Percentiles rank a stretch among this genome's conserved stretches.
Conservation (phyloP, 2,113 vertebrate species). For the Semicossyphus pulcher region DNA sequence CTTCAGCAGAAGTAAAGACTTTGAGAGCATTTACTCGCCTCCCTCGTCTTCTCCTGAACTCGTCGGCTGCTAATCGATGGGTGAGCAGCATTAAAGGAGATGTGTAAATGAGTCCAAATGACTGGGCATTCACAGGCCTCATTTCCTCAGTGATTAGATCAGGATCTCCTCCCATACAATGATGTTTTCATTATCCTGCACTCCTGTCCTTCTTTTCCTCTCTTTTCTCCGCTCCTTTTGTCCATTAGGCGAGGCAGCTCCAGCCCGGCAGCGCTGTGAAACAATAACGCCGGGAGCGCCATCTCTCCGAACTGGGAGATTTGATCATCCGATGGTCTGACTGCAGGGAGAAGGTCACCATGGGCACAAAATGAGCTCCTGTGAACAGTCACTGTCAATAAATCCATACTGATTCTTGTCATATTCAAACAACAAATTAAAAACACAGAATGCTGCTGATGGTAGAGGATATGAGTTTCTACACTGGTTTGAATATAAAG, state of each 20-base stretch:
- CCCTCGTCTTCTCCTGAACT: conserved; percentile 10
- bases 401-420: not conserved
- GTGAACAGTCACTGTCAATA: not conserved
- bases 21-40: conserved; percentile 12
- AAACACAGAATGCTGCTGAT: not conserved
- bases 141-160: conserved; percentile 80
- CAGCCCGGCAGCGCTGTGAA: not conserved
- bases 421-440: not conserved
- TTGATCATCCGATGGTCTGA: conserved; percentile 30
- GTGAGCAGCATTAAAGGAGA: conserved; percentile 56
- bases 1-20: conserved; percentile 23
- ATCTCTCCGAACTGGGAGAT: conserved; percentile 14
- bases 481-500: not conserved
- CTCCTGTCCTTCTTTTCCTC: conserved; percentile 48
- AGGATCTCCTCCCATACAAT: conserved; percentile 74
- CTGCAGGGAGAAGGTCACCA: conserved; percentile 22
- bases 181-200: conserved; percentile 75
- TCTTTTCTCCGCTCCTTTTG: conserved; percentile 34
- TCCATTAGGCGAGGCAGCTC: conserved; percentile 29
- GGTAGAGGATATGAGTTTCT: not conserved
- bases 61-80: conserved; percentile 53
- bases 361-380: conserved; percentile 24
- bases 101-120: conserved; percentile 73
- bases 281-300: conserved; percentile 1
- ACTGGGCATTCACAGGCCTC: conserved; percentile 74